phyloP scores from a whole-genome alignment of 2,113 vertebrate species.

The Grus americana region DNA sequence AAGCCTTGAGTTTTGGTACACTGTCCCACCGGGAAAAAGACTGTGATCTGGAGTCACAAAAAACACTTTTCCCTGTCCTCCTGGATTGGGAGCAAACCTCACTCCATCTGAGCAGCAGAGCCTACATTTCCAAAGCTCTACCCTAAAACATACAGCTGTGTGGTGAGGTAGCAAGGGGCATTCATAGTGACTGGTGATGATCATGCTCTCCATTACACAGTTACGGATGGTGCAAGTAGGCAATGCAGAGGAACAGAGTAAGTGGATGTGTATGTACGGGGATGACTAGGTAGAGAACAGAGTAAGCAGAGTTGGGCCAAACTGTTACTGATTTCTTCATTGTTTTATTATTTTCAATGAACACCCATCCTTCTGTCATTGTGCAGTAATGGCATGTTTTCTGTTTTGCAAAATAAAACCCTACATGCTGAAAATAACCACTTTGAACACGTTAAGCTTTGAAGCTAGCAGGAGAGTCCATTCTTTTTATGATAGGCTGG shows the following conservation, averaged over 20 bases:
- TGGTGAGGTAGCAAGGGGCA: neutral
- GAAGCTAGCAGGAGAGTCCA: neutral
- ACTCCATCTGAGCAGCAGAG: neutral
- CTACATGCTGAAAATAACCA: neutral
- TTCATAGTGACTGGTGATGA: neutral
- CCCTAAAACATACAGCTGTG: neutral
- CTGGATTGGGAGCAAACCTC: neutral
- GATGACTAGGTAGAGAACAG: rapidly evolving
- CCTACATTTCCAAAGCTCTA: neutral
- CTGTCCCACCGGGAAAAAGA: neutral
- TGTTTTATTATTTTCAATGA: neutral
- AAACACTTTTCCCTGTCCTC: neutral
- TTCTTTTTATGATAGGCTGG: neutral
- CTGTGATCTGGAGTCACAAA: neutral
- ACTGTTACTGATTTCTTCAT: neutral
- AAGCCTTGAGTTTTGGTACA: neutral
- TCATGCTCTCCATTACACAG: neutral
- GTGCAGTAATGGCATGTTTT: neutral
- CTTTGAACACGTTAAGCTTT: neutral
- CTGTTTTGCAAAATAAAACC: neutral
- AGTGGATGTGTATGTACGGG: neutral
- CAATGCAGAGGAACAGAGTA: neutral
- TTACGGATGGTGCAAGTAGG: neutral
- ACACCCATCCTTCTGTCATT: neutral
- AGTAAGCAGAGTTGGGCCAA: neutral